phyloP scores from a whole-genome alignment of 2,888 invertebrate species.

The Gryllus longicercus region DNA sequence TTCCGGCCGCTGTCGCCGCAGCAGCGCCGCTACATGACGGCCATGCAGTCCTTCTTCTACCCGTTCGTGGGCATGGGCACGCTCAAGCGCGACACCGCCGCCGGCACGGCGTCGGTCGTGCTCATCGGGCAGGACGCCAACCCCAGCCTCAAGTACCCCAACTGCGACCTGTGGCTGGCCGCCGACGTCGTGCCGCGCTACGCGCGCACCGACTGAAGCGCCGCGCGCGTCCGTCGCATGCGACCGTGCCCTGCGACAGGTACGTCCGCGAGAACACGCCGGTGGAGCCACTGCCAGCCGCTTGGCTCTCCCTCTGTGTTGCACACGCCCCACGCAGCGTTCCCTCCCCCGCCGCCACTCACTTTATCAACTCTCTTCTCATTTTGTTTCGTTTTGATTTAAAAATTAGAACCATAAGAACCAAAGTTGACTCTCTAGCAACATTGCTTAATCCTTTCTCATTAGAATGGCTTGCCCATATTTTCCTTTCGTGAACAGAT shows the following conservation, averaged over 20 bases:
- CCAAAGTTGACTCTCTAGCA: no score
- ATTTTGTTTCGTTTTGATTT: no score
- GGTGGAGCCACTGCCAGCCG: no score
- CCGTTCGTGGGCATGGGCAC: constrained; percentile 73
- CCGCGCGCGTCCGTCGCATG: not conserved
- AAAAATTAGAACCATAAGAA: no score
- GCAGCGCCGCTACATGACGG: constrained; percentile 69
- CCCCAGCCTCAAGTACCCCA: constrained; percentile 61
- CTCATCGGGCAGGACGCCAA: constrained; percentile 69
- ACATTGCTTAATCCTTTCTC: no score
- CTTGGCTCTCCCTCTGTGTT: no score
- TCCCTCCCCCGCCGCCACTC: no score
- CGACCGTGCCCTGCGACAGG: not conserved
- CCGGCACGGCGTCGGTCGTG: constrained; percentile 50
- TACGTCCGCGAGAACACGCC: no score
- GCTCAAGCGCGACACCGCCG: constrained; percentile 38
- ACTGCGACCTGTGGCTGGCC: constrained; percentile 73
- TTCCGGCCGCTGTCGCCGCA: constrained; percentile 69
- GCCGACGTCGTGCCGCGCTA: constrained; percentile 71
- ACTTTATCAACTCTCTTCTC: no score
- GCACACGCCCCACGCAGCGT: no score
- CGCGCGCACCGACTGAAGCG: constrained; percentile 67
- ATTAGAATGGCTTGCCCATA: no score
- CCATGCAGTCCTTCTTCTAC: constrained; percentile 79
- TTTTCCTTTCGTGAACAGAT: no score